Conservation (phyloP, 2,888 invertebrate species). For the Erebia ligea region DNA sequence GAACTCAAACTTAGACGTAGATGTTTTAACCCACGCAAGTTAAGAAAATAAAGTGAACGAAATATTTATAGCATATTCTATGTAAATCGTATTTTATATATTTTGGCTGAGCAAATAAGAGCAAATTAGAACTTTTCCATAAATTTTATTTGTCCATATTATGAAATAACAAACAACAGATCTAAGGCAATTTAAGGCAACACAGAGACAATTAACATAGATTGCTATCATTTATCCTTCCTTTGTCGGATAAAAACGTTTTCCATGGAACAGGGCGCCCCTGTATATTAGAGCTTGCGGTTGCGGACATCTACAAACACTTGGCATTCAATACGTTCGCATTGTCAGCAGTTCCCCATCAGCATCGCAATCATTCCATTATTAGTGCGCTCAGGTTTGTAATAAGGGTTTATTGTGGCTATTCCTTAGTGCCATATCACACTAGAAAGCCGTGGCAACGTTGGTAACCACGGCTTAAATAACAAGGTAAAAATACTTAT, state of each 20-base stretch:
- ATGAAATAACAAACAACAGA: not conserved
- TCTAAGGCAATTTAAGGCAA: not conserved
- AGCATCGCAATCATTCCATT: slow-evolving; percentile 26
- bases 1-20: no score
- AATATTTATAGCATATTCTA: no score
- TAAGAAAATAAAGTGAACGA: no score
- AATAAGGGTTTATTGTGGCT: slow-evolving; percentile 25
- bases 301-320: slow-evolving; percentile 12
- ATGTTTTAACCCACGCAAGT: no score
- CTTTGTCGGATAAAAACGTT: not conserved
- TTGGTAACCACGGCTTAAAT: not conserved
- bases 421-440: not conserved
- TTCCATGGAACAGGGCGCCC: not conserved
- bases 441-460: slow-evolving; percentile 31
- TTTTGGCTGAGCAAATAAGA: no score
- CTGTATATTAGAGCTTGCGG: not conserved
- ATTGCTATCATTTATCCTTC: not conserved
- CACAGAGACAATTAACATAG: not conserved
- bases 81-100: no score
- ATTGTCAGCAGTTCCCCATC: slow-evolving; percentile 20
- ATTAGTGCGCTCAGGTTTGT: slow-evolving; percentile 22
- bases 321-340: slow-evolving; percentile 23
- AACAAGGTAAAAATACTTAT: no score
- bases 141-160: no score
- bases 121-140: no score